Evolutionary conservation across 2,888 invertebrate species (phyloP).

Genomic region (Proisotoma minuta): DNA sequence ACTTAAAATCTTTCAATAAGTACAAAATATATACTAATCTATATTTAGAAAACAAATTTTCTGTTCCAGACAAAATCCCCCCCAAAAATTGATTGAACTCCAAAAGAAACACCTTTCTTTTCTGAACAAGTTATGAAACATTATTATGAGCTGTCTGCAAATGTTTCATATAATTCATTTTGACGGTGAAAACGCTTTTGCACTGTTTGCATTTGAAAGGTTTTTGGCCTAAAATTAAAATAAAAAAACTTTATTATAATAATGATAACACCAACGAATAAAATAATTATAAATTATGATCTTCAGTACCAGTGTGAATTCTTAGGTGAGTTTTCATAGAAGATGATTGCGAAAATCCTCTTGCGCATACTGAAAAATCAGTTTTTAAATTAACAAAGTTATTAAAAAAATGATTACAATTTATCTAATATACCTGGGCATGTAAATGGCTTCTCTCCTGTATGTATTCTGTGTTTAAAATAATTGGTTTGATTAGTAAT

Average conservation of each 20-base stretch:
- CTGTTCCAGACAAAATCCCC: no score
- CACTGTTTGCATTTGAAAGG: background rate
- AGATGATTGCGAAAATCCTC: conserved; percentile 28
- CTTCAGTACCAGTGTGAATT: conserved; percentile 31
- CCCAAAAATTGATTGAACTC: no score
- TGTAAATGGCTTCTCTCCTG: conserved; percentile 32
- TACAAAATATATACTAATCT: no score
- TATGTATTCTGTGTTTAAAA: conserved; percentile 31
- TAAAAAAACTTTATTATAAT: background rate
- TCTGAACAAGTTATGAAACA: no score
- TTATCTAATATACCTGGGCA: conserved; percentile 1
- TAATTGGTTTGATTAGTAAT: no score
- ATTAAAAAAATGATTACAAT: background rate
- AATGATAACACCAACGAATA: background rate
- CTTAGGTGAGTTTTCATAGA: conserved; percentile 29
- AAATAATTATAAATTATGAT: no score
- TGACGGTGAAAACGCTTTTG: conserved; percentile 1
- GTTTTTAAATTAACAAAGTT: background rate
- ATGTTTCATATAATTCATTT: background rate
- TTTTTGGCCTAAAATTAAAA: background rate
- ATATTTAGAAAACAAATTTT: no score
- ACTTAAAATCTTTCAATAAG: no score
- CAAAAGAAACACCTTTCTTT: no score
- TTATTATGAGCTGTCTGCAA: background rate
- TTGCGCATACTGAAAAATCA: conserved; percentile 20